Percentiles rank a stretch among this genome's conserved stretches.
Evolutionary conservation across 2,113 vertebrate species (phyloP).

Genomic region (Antigone vipio): DNA sequence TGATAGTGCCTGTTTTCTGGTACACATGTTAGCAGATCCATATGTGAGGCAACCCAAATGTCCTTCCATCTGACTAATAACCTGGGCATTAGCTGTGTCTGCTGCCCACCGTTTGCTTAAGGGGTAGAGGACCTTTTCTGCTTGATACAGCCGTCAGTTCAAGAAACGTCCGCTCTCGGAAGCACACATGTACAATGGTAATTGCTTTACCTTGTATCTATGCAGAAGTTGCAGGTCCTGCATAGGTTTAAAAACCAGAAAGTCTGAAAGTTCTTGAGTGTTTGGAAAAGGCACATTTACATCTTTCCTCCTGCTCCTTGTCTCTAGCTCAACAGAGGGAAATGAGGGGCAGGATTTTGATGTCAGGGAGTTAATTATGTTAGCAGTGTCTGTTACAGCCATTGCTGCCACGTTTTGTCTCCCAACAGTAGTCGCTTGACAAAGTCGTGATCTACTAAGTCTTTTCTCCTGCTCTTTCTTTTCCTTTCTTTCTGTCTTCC

Average conservation of each 20-base stretch:
- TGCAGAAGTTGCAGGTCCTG: background rate
- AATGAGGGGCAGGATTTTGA: background rate
- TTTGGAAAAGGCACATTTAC: background rate
- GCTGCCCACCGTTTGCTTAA: background rate
- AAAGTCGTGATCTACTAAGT: background rate
- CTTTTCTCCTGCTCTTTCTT: background rate
- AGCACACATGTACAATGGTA: fast-evolving
- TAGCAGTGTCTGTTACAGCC: background rate
- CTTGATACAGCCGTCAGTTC: background rate
- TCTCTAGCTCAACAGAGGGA: background rate
- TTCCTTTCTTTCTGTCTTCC: background rate
- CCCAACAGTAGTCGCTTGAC: background rate
- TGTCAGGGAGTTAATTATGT: background rate
- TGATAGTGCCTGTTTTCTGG: slow-evolving; percentile 30
- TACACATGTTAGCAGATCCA: slow-evolving; percentile 34
- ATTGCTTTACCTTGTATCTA: background rate
- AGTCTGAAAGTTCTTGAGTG: background rate
- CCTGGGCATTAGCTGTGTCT: background rate
- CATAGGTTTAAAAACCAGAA: background rate
- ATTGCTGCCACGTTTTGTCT: background rate
- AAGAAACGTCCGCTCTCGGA: background rate
- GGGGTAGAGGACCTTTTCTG: background rate
- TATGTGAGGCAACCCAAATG: slow-evolving; percentile 5
- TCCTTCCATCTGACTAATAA: background rate
- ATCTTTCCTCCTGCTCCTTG: background rate